Evolutionary conservation across 2,797 vertebrate species (phyloP).

Genomic region (Lagocephalus sceleratus): DNA sequence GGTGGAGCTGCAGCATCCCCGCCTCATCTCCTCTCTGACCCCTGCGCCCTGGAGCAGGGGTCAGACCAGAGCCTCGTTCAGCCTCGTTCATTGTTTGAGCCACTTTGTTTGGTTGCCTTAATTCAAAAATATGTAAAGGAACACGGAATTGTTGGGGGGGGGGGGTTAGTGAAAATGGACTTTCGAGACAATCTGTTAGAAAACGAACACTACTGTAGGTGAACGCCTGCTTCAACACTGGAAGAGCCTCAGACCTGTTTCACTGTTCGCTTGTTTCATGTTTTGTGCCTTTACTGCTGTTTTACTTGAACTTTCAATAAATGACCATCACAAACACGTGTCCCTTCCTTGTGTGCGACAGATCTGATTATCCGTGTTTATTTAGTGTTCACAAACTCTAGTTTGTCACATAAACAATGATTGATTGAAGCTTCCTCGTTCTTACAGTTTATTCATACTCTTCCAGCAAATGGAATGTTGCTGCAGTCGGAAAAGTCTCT

Average conservation of each 20-base stretch:
- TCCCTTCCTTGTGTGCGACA: too few species aligned
- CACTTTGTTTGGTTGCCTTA: conserved; percentile 23
- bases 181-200: neutral
- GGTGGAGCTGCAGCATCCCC: conserved; percentile 15
- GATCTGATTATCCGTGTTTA: neutral
- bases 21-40: conserved; percentile 30
- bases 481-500: neutral
- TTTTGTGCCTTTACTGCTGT: conserved; percentile 65
- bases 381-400: neutral
- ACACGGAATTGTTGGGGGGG: neutral
- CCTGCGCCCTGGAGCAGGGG: conserved; percentile 28
- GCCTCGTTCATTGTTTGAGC: conserved; percentile 15
- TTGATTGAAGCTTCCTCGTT: conserved; percentile 40
- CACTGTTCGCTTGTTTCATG: conserved; percentile 25
- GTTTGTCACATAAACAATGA: neutral
- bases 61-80: too few species aligned
- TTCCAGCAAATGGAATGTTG: conserved; percentile 33
- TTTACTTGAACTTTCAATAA: conserved; percentile 68
- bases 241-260: conserved; percentile 15
- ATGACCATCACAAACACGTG: neutral
- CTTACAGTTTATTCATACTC: neutral
- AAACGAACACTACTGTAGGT: conserved; percentile 6
- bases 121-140: conserved; percentile 2
- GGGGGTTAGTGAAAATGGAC: neutral
- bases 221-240: conserved; percentile 15